phyloP scores from a whole-genome alignment of 2,797 vertebrate genomes.

The Fistularia tabacaria region DNA sequence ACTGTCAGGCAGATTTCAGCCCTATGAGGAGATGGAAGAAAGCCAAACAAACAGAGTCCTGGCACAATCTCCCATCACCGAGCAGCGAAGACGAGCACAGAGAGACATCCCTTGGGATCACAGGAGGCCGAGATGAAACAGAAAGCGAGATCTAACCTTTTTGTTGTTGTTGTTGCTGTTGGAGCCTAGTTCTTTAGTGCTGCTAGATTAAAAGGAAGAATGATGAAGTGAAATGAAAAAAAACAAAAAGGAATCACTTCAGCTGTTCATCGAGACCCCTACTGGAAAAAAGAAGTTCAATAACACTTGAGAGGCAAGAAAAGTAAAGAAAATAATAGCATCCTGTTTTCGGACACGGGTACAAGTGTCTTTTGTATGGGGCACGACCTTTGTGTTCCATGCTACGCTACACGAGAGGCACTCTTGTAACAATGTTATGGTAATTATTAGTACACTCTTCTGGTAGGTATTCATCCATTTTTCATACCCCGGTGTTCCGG shows the following conservation, averaged over 20 bases:
- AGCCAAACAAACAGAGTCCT: slow-evolving; percentile 74
- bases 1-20: slow-evolving; percentile 76
- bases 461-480: slow-evolving; percentile 60
- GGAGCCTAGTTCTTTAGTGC: slow-evolving; percentile 63
- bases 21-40: slow-evolving; percentile 61
- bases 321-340: slow-evolving; percentile 41
- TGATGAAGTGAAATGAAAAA: slow-evolving; percentile 51
- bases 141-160: slow-evolving; percentile 73
- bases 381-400: slow-evolving; percentile 41
- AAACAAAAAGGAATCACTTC: slow-evolving; percentile 35
- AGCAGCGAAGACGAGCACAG: slow-evolving; percentile 57
- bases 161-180: slow-evolving; percentile 66
- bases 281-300: slow-evolving; percentile 40
- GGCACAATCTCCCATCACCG: slow-evolving; percentile 66
- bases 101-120: slow-evolving; percentile 59
- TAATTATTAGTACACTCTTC: slow-evolving; percentile 53
- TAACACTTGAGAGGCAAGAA: slow-evolving; percentile 38
- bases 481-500: slow-evolving; percentile 45
- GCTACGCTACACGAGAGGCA: slow-evolving; percentile 41
- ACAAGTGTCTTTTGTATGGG: slow-evolving; percentile 44
- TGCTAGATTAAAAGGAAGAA: slow-evolving; percentile 71
- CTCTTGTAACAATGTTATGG: slow-evolving; percentile 42
- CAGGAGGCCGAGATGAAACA: slow-evolving; percentile 73
- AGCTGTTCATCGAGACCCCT: slow-evolving; percentile 36
- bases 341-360: slow-evolving; percentile 44